Evolutionary conservation across 2,113 vertebrate genomes (phyloP).

Genomic region (Thermophis baileyi): DNA sequence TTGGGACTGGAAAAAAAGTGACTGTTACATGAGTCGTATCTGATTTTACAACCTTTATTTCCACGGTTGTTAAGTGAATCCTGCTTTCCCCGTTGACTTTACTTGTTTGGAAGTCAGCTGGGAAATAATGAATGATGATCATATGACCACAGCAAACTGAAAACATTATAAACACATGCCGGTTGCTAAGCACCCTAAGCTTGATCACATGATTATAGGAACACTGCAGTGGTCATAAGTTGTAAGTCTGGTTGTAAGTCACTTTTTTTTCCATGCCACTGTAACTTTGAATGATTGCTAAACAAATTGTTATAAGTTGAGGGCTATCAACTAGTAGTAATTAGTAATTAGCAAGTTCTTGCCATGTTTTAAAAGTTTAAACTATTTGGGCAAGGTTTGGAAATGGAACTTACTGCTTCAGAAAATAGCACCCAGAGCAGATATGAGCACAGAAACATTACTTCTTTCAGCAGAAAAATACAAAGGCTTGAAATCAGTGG

Average conservation of each 20-base stretch:
- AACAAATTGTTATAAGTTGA: neutral
- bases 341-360: neutral
- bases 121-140: neutral
- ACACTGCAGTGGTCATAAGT: neutral
- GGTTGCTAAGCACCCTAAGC: neutral
- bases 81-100: neutral
- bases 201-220: neutral
- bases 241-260: neutral
- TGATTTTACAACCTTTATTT: neutral
- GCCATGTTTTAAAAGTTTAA: neutral
- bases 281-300: neutral
- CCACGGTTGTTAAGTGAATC: neutral
- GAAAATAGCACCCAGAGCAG: no score
- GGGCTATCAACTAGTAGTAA: neutral
- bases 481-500: neutral
- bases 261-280: neutral
- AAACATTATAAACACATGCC: neutral
- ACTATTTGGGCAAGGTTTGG: neutral
- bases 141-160: neutral
- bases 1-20: neutral
- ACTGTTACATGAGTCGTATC: neutral
- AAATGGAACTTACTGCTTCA: neutral
- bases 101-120: neutral
- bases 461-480: neutral
- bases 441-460: neutral